phyloP scores from a whole-genome alignment of 2,113 vertebrate genomes.

The Eublepharis macularius region DNA sequence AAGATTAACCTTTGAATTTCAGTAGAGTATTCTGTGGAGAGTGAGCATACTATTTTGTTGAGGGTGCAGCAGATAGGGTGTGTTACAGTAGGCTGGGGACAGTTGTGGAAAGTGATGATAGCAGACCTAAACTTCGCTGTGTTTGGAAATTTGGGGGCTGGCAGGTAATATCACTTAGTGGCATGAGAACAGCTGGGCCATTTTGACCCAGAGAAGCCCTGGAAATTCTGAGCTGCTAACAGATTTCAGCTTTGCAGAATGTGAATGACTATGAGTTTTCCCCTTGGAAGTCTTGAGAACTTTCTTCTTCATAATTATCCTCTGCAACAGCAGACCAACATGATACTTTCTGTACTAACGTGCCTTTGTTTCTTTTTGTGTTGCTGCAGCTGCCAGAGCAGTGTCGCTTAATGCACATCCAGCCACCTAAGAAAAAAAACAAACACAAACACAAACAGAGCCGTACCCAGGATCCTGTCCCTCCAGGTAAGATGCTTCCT shows the following conservation, averaged over 20 bases:
- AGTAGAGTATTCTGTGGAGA: background rate
- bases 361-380: background rate
- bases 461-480: conserved; percentile 91
- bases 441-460: conserved; percentile 97
- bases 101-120: background rate
- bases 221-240: background rate
- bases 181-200: background rate
- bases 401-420: conserved; percentile 96
- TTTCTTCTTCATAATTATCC: background rate
- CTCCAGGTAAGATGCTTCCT: conserved; percentile 80
- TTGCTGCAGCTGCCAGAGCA: conserved; percentile 89
- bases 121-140: background rate
- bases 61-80: background rate
- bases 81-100: background rate
- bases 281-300: background rate
- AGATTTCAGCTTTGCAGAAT: background rate
- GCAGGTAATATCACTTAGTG: background rate
- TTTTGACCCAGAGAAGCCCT: background rate
- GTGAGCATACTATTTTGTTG: background rate
- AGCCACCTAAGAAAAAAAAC: conserved; percentile 97
- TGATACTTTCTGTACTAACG: fast-evolving
- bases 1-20: background rate
- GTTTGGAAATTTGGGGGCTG: background rate
- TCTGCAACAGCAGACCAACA: background rate
- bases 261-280: background rate